Percentiles rank a stretch among this genome's conserved stretches.
phyloP scores from a whole-genome alignment of 1,140 invertebrate genomes.

The Procambarus clarkii region DNA sequence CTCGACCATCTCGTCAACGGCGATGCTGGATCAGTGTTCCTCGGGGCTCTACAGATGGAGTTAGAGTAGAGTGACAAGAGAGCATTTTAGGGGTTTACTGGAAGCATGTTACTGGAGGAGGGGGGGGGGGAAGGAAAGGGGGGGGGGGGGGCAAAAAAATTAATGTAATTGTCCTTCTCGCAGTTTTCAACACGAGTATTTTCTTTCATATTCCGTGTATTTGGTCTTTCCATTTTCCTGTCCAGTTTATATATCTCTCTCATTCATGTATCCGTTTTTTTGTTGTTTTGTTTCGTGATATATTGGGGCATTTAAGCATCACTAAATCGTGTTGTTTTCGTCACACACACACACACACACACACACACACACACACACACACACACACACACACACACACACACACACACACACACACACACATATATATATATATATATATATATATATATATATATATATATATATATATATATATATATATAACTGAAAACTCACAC shows the following conservation, averaged over 20 bases:
- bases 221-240: too few species aligned
- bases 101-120: background rate
- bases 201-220: too few species aligned
- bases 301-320: too few species aligned
- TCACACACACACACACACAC: too few species aligned
- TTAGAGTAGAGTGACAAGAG: background rate
- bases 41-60: background rate
- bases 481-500: background rate
- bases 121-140: background rate
- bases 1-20: background rate
- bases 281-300: too few species aligned
- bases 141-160: background rate
- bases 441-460: constrained; percentile 32
- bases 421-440: constrained; percentile 31
- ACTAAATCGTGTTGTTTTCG: too few species aligned
- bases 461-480: constrained; percentile 28
- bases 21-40: background rate
- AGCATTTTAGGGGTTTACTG: background rate
- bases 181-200: too few species aligned
- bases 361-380: background rate
- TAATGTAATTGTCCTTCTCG: too few species aligned
- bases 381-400: constrained; percentile 1
- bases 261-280: too few species aligned
- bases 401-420: background rate
- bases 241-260: too few species aligned